These are phyloP conservation scores for Hydractinia symbiolongicarpus DNA, from an alignment of 30 jellyfish, hydroid and myxozoan species.

Conservation along the genomic window DNA sequence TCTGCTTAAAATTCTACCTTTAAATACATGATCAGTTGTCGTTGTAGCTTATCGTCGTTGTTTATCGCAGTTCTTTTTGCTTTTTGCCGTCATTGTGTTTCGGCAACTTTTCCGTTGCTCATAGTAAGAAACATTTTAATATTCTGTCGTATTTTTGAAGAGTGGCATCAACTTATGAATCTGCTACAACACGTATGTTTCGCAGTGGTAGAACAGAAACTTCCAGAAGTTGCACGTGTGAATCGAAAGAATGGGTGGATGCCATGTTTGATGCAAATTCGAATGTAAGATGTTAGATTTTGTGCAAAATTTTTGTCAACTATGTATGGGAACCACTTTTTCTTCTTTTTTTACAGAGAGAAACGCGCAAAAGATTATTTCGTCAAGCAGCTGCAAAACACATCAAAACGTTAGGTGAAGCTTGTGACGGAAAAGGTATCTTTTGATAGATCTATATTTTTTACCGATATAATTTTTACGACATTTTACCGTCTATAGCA, in stretches of 20 bases:
- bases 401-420: slow-evolving; percentile 44
- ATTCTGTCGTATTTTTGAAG: slow-evolving; percentile 5
- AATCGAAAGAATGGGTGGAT: slow-evolving; percentile 38
- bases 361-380: slow-evolving; percentile 27
- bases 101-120: too few relatives aligned
- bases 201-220: slow-evolving; percentile 79
- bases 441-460: background rate
- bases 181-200: slow-evolving; percentile 81
- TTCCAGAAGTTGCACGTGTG: slow-evolving; percentile 60
- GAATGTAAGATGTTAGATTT: slow-evolving; percentile 36
- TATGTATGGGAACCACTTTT: background rate
- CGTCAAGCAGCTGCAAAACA: slow-evolving; percentile 46
- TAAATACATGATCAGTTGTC: too few relatives aligned
- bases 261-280: slow-evolving; percentile 49
- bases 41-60: too few relatives aligned
- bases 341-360: slow-evolving; percentile 13
- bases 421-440: slow-evolving; percentile 62
- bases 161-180: slow-evolving; percentile 52
- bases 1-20: too few relatives aligned
- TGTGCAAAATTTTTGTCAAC: background rate
- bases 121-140: too few relatives aligned
- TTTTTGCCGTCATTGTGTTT: too few relatives aligned
- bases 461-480: background rate
- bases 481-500: too few relatives aligned
- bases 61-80: too few relatives aligned